These are phyloP conservation scores for Alethe diademata DNA, from an alignment of 2,113 vertebrate species.

Conservation along the genomic window DNA sequence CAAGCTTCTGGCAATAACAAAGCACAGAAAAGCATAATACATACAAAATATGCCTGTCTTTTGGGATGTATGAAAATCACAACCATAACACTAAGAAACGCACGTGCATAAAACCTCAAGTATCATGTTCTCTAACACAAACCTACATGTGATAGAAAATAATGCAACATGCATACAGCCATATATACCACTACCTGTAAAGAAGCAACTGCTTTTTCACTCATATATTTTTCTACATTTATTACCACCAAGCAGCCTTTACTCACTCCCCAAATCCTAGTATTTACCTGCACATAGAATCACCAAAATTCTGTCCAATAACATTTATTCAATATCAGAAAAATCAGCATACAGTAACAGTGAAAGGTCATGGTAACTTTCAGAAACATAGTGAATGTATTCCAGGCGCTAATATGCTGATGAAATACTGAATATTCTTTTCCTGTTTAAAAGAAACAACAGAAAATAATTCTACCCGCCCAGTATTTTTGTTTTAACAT, in stretches of 20 bases:
- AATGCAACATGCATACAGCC: rapidly evolving
- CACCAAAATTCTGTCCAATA: neutral
- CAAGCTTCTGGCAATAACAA: constrained; percentile 64
- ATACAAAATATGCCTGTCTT: neutral
- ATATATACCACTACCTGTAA: neutral
- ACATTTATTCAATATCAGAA: constrained; percentile 40
- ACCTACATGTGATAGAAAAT: neutral
- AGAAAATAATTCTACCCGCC: neutral
- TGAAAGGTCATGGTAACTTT: constrained; percentile 29
- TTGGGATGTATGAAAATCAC: neutral
- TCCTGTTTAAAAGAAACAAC: neutral
- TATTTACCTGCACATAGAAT: neutral
- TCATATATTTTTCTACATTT: neutral
- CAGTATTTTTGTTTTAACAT: neutral
- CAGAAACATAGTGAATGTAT: constrained; percentile 21
- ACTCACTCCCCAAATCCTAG: neutral
- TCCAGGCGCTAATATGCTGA: constrained; percentile 26
- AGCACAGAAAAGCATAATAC: constrained; percentile 13
- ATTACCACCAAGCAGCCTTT: neutral
- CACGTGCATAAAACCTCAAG: neutral
- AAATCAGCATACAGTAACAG: neutral
- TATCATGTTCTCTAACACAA: neutral
- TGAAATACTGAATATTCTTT: constrained; percentile 48
- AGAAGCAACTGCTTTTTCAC: neutral
- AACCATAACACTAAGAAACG: neutral